These are phyloP conservation scores for Cnemophilus loriae DNA, from an alignment of 2,113 vertebrate species.

Conservation along the genomic window DNA sequence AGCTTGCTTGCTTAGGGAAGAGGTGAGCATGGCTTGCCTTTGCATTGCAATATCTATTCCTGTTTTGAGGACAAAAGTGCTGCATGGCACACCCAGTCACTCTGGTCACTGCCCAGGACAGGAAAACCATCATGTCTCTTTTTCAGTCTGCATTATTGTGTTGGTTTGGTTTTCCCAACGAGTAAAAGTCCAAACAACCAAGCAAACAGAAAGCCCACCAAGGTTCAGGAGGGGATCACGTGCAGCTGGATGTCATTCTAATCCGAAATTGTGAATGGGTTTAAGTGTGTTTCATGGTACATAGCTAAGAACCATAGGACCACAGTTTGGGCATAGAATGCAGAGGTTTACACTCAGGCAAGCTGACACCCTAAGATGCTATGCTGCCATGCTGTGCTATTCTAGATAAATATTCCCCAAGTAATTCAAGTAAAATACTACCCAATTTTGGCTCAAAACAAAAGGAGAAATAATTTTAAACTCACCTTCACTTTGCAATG, in stretches of 20 bases:
- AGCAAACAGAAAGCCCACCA: neutral
- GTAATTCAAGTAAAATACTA: neutral
- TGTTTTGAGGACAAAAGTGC: neutral
- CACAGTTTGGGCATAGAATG: neutral
- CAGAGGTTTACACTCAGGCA: neutral
- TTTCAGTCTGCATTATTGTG: neutral
- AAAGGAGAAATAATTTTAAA: neutral
- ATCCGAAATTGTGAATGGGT: neutral
- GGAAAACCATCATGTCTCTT: neutral
- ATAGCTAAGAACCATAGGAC: neutral
- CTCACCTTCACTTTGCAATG: neutral
- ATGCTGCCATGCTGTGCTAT: neutral
- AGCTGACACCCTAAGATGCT: neutral
- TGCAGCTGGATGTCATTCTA: neutral
- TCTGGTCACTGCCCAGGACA: neutral
- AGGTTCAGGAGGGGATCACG: neutral
- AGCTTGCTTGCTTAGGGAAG: neutral
- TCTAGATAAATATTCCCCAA: neutral
- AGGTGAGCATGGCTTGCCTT: neutral
- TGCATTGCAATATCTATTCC: neutral
- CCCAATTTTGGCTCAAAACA: neutral
- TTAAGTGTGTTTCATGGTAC: neutral
- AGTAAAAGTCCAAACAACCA: neutral
- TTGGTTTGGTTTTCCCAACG: neutral
- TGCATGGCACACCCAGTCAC: neutral